Base-by-base conservation (phyloP, 2,797 vertebrate genomes). In the Pithecia hirsuta region DNA sequence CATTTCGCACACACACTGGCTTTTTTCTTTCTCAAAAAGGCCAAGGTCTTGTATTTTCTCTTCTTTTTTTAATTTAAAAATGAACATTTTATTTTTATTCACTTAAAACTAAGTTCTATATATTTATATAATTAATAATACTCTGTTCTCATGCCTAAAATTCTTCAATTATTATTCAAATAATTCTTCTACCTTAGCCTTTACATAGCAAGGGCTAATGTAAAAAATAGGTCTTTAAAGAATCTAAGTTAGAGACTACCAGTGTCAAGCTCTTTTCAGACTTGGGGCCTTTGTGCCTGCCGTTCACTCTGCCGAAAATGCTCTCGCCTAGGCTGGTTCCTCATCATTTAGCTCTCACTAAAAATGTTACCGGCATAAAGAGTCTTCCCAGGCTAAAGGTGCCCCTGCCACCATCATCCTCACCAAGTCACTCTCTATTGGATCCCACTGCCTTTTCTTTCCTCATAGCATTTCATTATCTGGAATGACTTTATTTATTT, bases 41-140 rank as follows among this genome's bases (percentile, higher is more conserved):
- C 22, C 83, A 81, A 67, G 5, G 44, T 61, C 86, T 67, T 55
- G 26, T 76, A 52, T 61, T 67, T 83, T 74, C 50, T 79, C 79
- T 86, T 48, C 55, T 78, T 75, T 59, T 79, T 84, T 80, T 11
- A 95, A 82, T 67, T 88, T 57, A 78, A 95, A 96, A 97, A 91
- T 30, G 72, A 97, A 88, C 14, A 74, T n/a, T 61, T 64, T 17
- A 48, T 88, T 85, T 95, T 96, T 55, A 95, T 28, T 78, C 30
- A 95, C 50, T 95, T 94, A 92, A 96, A 96, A 93, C 55, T 50
- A 91, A 88, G 82, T 91, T 72, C 50, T 86, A 67, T 19, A 24
- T 85, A 46, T 81, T 80, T 76, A 90, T 12, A 10, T 30, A 92
- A 83, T 41, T 80, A 85, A 78, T 36, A 93, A 90, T 89, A 86